Base-by-base conservation (phyloP, 92 coral and sea anemone species). In the Parazoanthus darwini region DNA sequence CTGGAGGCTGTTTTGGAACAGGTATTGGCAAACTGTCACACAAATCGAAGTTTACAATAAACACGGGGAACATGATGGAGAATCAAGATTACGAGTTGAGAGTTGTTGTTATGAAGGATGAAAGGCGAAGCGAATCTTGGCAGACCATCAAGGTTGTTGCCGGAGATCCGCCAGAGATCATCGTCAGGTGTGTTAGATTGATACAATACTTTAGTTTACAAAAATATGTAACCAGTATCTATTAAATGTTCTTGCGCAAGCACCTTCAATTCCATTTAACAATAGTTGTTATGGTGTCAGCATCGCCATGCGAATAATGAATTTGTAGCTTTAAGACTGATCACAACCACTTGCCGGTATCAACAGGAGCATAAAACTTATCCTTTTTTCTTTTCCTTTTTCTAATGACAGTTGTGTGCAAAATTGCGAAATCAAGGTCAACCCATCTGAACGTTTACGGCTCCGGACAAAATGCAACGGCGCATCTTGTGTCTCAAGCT, bases 1-100 rank as follows among this genome's bases (percentile, higher is more conserved):
- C 82, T 15, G 95, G 94, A 29, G 97, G 97, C 54, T 94, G 97
- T 85, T 94, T 87, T 74, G 97, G 94, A 5, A 94, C 94, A 29
- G 97, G 97, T 6, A 78, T 91, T n/a, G 97, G 97, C 4, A 86
- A 54, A 59, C 42, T 94, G 36, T 82, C 90, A 10, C 77, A 85
- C 78, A 88, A 81, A 9, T 50, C 95, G 14, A 23, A 86, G 54
- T 70, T 94, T 56, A 78, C 44, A 46, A 72, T 94, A 25, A 78
- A 93, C 81, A 86, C 91, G 18, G 89, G 92, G 14, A 54, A 79
- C 50, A 92, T 94, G 93, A 82, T 75, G 18, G 91, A 84, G 43
- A 86, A 89, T 59, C 82, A 82, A 42, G 67, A 91, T 20, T 92
- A 94, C 77, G 79, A 78, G 26, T 83, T 94, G 44, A 91, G 90